These are phyloP conservation scores for Apis florea DNA, from an alignment of 1,140 invertebrate species.

Conservation along the genomic window DNA sequence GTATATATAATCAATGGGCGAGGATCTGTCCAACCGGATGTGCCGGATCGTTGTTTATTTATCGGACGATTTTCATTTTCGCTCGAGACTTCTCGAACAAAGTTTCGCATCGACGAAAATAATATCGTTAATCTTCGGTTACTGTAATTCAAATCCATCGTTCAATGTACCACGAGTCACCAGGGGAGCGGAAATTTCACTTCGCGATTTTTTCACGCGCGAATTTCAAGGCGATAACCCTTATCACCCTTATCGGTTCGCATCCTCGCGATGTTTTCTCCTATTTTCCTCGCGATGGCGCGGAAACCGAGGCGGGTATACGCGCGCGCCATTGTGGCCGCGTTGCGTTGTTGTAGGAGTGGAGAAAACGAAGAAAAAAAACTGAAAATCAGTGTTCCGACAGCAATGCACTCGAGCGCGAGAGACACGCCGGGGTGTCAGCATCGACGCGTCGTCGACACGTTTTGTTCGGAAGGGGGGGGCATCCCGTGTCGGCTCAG, in stretches of 20 bases:
- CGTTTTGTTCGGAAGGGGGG: conserved; percentile 55
- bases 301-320: not conserved
- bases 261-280: not conserved
- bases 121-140: conserved; percentile 14
- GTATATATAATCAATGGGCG: not conserved
- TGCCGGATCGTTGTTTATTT: not conserved
- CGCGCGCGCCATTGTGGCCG: not conserved
- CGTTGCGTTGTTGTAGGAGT: not conserved
- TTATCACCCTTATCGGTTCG: not conserved
- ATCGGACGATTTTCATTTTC: not conserved
- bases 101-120: not conserved
- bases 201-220: too few species aligned
- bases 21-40: not conserved
- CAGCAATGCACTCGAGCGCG: conserved; percentile 42
- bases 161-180: not conserved
- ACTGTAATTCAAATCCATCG: not conserved
- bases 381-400: conserved; percentile 43
- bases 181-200: not conserved
- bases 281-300: too few species aligned
- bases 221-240: too few species aligned
- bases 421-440: conserved; percentile 56
- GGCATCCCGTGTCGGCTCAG: conserved; percentile 50
- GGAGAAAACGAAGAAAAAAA: conserved; percentile 6
- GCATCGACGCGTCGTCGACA: conserved; percentile 56
- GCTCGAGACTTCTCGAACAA: conserved; percentile 3